Conservation (phyloP, 2,888 invertebrate species). For the Epinotia brunnichana region DNA sequence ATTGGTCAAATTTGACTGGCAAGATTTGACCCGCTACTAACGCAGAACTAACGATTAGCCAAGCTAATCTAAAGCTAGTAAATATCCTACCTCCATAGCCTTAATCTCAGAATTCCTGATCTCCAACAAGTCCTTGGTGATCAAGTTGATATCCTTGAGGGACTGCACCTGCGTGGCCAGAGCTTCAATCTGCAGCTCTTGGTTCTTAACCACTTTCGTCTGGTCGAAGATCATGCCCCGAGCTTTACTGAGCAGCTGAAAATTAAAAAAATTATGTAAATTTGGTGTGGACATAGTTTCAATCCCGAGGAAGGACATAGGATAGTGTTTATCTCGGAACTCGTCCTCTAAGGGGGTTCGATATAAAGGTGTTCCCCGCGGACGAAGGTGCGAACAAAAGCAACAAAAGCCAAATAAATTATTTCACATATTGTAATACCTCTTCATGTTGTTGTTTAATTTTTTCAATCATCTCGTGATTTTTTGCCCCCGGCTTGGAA, state of each 20-base stretch:
- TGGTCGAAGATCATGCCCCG: slow-evolving; percentile 89
- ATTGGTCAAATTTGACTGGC: too few species aligned
- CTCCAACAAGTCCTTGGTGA: slow-evolving; percentile 91
- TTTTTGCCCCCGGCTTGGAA: slow-evolving; percentile 76
- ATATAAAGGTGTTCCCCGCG: too few species aligned
- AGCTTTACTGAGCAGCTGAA: slow-evolving; percentile 85
- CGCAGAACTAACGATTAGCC: too few species aligned
- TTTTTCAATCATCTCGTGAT: slow-evolving; percentile 79
- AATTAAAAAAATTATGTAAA: slow-evolving; percentile 44
- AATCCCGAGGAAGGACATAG: too few species aligned
- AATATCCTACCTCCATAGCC: slow-evolving; percentile 84
- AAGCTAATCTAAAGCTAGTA: background rate
- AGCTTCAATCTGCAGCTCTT: slow-evolving; percentile 90
- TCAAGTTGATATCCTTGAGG: slow-evolving; percentile 90
- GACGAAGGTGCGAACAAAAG: too few species aligned
- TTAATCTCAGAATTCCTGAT: slow-evolving; percentile 91
- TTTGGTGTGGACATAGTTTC: too few species aligned
- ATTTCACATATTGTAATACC: slow-evolving; percentile 53
- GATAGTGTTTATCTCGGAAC: too few species aligned
- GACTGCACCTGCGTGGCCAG: slow-evolving; percentile 88
- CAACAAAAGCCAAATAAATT: background rate
- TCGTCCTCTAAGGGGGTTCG: too few species aligned
- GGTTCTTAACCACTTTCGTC: slow-evolving; percentile 89
- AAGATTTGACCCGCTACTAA: background rate
- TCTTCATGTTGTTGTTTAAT: slow-evolving; percentile 81